Percentiles rank a stretch among this genome's conserved stretches.
These are phyloP conservation scores for Hylaeus anthracinus DNA, from an alignment of 1,140 invertebrate species.

Conservation along the genomic window DNA sequence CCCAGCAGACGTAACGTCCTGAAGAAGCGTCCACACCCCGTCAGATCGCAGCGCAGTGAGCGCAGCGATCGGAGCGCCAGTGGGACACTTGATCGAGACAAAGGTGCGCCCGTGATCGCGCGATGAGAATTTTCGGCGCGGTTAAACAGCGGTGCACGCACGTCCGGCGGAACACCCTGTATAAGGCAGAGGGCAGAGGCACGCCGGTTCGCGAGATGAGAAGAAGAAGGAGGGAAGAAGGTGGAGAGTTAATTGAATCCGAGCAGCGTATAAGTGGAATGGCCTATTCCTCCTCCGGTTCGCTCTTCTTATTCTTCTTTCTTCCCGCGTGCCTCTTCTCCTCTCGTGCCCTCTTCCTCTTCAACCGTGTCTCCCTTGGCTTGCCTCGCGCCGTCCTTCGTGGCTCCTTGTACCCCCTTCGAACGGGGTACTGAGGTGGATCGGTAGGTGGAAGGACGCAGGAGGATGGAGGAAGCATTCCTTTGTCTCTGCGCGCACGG, in stretches of 20 bases:
- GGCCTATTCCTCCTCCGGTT: slow-evolving; percentile 77
- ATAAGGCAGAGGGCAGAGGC: slow-evolving; percentile 65
- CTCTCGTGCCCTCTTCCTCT: slow-evolving; percentile 49
- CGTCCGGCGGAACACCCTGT: slow-evolving; percentile 64
- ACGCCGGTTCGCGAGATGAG: slow-evolving; percentile 66
- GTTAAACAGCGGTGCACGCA: not conserved
- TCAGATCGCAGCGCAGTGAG: not conserved
- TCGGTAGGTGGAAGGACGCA: slow-evolving; percentile 67
- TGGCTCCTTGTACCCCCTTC: slow-evolving; percentile 65
- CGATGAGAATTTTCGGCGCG: slow-evolving; percentile 25
- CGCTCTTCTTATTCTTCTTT: slow-evolving; percentile 76
- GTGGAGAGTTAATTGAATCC: slow-evolving; percentile 81
- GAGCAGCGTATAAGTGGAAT: slow-evolving; percentile 81
- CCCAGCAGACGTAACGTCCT: not conserved
- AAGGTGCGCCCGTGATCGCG: not conserved
- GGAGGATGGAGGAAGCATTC: slow-evolving; percentile 72
- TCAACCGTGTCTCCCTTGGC: slow-evolving; percentile 58
- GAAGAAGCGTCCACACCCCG: not conserved
- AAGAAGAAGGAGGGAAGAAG: slow-evolving; percentile 75
- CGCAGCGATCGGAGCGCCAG: not conserved
- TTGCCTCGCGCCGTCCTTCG: slow-evolving; percentile 61
- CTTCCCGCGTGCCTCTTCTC: slow-evolving; percentile 70
- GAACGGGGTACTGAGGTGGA: slow-evolving; percentile 69
- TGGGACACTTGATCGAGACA: not conserved
- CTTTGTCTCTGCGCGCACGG: slow-evolving; percentile 78